Conservation (phyloP, 2,888 invertebrate genomes). For the Ormyrus rosae region DNA sequence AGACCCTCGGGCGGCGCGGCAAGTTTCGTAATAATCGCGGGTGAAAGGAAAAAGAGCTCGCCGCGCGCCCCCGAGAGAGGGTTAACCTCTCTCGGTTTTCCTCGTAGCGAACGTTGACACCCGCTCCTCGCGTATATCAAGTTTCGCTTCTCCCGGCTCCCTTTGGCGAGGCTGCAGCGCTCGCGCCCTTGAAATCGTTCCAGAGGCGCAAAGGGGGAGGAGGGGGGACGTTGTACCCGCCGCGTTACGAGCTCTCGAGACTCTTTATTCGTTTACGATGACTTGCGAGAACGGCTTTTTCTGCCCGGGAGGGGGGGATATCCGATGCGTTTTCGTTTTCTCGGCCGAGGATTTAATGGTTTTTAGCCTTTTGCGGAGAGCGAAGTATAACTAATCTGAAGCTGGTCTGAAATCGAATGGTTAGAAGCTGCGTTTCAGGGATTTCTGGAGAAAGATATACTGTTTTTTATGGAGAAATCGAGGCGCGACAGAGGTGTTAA, state of each 20-base stretch:
- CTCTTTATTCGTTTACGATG: not conserved
- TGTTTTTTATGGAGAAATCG: too few species aligned
- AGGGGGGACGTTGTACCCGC: not conserved
- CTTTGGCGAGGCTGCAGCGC: not conserved
- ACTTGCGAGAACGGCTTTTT: constrained; percentile 12
- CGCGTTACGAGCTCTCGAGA: too few species aligned
- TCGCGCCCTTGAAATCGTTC: constrained; percentile 38
- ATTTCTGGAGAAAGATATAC: too few species aligned
- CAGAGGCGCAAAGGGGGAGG: not conserved
- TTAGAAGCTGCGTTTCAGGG: too few species aligned
- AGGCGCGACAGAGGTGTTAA: too few species aligned
- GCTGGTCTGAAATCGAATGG: too few species aligned
- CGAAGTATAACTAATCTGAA: too few species aligned
- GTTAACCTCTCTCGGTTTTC: not conserved
- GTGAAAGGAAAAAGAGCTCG: not conserved
- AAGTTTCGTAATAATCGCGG: not conserved
- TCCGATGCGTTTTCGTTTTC: not conserved
- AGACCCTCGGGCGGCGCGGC: not conserved
- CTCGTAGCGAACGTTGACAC: not conserved
- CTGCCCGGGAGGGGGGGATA: not conserved
- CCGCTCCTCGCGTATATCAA: not conserved
- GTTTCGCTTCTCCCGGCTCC: constrained; percentile 27
- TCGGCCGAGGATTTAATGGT: too few species aligned
- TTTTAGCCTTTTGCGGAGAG: too few species aligned
- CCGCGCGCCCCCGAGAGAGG: not conserved